Percentiles rank a stretch among this genome's conserved stretches.
These are phyloP conservation scores for Colaptes auratus DNA, from an alignment of 2,113 vertebrate genomes.

Conservation along the genomic window DNA sequence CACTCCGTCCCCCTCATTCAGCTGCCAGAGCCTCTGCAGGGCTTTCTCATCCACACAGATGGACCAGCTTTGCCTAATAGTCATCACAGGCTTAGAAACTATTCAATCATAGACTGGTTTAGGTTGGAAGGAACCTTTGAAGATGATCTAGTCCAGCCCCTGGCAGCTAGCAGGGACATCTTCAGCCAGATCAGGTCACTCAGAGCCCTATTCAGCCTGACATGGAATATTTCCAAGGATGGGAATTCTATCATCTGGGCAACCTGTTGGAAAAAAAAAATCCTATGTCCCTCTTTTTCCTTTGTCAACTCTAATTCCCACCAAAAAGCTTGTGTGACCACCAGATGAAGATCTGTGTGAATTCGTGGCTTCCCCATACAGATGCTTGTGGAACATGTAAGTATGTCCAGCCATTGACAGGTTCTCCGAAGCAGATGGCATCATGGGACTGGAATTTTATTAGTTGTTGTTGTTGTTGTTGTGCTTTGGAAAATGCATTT, in stretches of 20 bases:
- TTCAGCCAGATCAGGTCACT: no score
- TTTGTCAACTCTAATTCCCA: not conserved
- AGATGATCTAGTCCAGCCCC: no score
- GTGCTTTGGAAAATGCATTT: conserved; percentile 40
- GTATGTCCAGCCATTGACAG: not conserved
- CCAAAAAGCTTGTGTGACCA: fast-evolving
- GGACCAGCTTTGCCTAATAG: not conserved
- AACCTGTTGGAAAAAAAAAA: no score
- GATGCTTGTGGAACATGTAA: not conserved
- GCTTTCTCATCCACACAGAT: not conserved
- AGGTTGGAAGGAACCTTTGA: no score
- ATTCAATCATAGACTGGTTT: no score
- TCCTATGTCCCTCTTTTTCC: not conserved
- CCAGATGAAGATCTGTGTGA: fast-evolving
- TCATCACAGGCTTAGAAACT: fast-evolving
- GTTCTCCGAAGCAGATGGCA: not conserved
- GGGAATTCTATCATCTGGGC: no score
- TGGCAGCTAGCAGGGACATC: no score
- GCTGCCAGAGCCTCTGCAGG: not conserved
- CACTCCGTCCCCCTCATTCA: fast-evolving
- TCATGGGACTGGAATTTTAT: conserved; percentile 9
- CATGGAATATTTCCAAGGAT: no score
- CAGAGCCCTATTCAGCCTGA: no score
- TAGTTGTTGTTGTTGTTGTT: not conserved
- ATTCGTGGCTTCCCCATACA: fast-evolving